Conservation (phyloP, 2,888 invertebrate genomes). For the Chrysina gloriosa region DNA sequence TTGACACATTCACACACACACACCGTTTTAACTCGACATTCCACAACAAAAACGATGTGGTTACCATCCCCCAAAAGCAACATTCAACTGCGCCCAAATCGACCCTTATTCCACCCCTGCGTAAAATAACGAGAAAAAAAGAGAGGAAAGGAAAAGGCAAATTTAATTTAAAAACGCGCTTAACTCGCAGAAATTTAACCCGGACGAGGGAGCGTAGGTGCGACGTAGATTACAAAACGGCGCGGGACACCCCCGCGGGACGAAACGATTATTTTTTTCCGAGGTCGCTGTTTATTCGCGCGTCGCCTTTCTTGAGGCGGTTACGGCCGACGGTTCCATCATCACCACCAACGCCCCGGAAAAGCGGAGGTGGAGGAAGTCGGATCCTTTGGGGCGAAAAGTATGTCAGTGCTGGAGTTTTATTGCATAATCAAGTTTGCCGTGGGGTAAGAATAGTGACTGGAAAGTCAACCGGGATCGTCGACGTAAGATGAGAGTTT, state of each 20-base stretch:
- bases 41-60: too few relatives aligned
- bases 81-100: too few relatives aligned
- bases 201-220: background rate
- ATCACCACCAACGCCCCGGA: background rate
- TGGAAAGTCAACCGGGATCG: background rate
- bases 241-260: background rate
- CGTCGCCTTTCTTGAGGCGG: background rate
- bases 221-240: background rate
- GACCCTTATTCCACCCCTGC: too few relatives aligned
- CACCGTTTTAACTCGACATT: too few relatives aligned
- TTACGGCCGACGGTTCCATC: background rate
- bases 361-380: background rate
- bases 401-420: slow-evolving; percentile 25
- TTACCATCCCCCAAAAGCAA: too few relatives aligned
- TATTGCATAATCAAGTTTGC: slow-evolving; percentile 33
- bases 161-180: background rate
- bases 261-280: slow-evolving; percentile 7
- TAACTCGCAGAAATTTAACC: background rate
- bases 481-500: slow-evolving; percentile 11
- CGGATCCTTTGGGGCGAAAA: slow-evolving; percentile 5
- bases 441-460: slow-evolving; percentile 15
- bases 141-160: too few relatives aligned
- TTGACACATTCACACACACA: too few relatives aligned
- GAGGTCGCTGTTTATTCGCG: background rate
- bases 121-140: too few relatives aligned